Evolutionary conservation across 2,113 vertebrate genomes (phyloP), one percentile per base, ranked within the genome.

Genomic region (Numida meleagris): DNA sequence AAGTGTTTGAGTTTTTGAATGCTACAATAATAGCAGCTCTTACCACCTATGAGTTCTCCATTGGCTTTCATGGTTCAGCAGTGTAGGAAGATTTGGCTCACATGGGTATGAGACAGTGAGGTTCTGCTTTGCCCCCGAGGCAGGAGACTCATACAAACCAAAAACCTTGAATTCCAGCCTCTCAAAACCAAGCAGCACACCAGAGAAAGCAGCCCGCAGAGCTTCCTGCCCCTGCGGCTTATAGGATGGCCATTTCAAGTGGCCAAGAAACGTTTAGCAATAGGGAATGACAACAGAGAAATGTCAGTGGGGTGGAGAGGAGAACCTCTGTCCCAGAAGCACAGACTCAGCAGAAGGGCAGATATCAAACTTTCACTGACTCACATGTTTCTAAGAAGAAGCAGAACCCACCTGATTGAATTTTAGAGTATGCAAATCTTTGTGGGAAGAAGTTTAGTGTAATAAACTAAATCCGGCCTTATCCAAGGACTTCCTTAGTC

Each of bases 331-430:
- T 4, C 71, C 81, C 74, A 93, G 91, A 94, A 94, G 58, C 58
- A 53, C n/a, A 50, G 14, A 62, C 9, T 24, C 31, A 84, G 50
- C 53, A 76, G 80, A 84, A 87, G 31, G 45, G 48, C 46, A 74
- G 14, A 75, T 36, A 33, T 23, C 76, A 90, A 88, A 83, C 83
- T 78, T 90, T 75, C 34, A 34, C 61, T 57, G 73, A 31, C 29
- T 67, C 34, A 51, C 0, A 0, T 31, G 57, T 17, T 88, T 51
- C 14, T 8, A 76, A 6, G 79, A 59, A 80, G 46, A 86, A 75
- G 36, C 0, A 51, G 76, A 93, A 81, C 34, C 23, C 0, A 0
- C 38, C 71, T 4, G 15, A 43, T 1, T 2, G 7, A 86, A 38
- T 81, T 70, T 63, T 57, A 67, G 86, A 88, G 78, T 48, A 14